Evolutionary conservation across 2,113 vertebrate genomes (phyloP), one percentile per base, ranked within the genome.

Genomic region (Gopherus evgoodei): DNA sequence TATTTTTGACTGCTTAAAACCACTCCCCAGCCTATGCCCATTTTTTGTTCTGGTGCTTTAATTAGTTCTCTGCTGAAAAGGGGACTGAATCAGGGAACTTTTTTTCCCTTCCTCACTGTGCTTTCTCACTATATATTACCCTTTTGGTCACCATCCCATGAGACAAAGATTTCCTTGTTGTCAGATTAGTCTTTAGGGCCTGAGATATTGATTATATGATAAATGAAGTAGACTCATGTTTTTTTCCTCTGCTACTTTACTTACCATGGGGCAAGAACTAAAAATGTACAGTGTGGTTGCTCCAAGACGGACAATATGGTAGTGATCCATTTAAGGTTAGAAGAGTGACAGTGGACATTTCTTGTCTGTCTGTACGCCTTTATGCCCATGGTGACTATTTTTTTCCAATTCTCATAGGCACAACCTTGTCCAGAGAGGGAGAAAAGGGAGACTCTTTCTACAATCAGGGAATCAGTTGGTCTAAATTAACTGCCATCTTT

Each of bases 401-500:
- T 25, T 65, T 95, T 93, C 59, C 6, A 14, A 76, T 84, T 94
- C 83, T 10, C 49, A 0, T 76, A 27, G 69, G 49, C 25, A 38
- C 38, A 56, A 69, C 56, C 84, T 72, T 35, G 17, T 17, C 38
- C 65, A 72, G 35, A 38, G n/a, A 81, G 49, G 52, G 69, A 24
- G 31, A 86, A 82, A 89, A 7, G n/a, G n/a, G 84, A 90, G 38
- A 10, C 29, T 69, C 69, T 79, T 87, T 65, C 72, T 56, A 50
- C 89, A 79, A 82, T 72, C 2, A 1, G 62, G 82, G 91, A 90
- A 84, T 72, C 24, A 47, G 7, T 82, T 89, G 11, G 27, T 59
- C 57, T 95, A 89, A 82, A 96, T 94, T 92, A 95, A 89, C 29
- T 75, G 38, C 47, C 10, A 3, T 79, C 49, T 90, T 89, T 92